Base-by-base conservation (phyloP, 2,113 vertebrate genomes). In the Podarcis cretensis region DNA sequence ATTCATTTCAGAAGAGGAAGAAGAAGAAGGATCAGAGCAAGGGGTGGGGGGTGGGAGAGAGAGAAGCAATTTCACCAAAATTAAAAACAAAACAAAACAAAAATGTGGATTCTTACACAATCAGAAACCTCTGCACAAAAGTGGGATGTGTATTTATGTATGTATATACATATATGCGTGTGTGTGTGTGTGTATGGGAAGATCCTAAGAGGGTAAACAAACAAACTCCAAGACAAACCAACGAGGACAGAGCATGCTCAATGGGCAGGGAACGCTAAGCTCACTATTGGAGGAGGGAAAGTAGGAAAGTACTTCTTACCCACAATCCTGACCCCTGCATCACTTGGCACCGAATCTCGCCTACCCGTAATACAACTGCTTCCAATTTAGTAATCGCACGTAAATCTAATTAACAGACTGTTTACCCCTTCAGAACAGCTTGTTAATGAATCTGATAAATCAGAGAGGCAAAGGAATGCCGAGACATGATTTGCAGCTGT, bases 361-460 rank as follows among this genome's bases (percentile, higher is more conserved):
- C 82, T 90, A 69, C 27, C 77, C 1, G 14, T 25, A 57, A 59
- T 20, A 0, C 77, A 35, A 18, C 30, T 6, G 32, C 81, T 79
- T 63, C 2, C n/a, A 65, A 80, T 75, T 54, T 37, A 83, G 89
- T 89, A 84, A 54, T 0, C 7, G 0, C 30, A 23, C 20, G 27
- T 57, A 77, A 86, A 89, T 87, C 84, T 79, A 93, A 94, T 92
- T 83, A 86, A 80, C 0, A 0, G 21, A 83, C 71, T 88, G 71
- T 88, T 92, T 87, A 82, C 89, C 65, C 83, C 30, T 78, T 89
- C 82, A 83, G 89, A 73, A 54, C 83, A 66, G 59, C 57, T 71
- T 78, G 90, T 80, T 90, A 88, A 75, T 1, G 6, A 82, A 48
- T 73, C 2, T 13, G 25, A 6, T 84, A 90, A 92, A 92, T 83